phyloP scores from a whole-genome alignment of 2,888 invertebrate species.

The Mimumesa dahlbomi region DNA sequence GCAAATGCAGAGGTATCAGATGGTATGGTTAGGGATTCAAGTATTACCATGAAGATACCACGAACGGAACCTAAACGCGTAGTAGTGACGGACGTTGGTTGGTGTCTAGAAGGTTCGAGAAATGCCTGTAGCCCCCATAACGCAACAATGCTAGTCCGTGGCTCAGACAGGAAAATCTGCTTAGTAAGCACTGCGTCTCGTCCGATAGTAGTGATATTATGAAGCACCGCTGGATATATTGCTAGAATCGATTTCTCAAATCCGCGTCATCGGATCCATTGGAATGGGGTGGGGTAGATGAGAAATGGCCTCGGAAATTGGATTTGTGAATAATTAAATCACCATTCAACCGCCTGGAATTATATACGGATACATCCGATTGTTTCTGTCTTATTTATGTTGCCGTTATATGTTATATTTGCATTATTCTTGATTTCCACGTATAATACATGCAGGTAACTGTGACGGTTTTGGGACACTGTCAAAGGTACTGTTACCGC shows the following conservation, averaged over 20 bases:
- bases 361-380: neutral
- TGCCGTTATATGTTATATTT: neutral
- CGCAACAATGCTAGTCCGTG: conserved; percentile 52
- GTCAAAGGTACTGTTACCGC: conserved; percentile 36
- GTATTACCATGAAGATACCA: neutral
- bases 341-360: neutral
- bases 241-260: conserved; percentile 45
- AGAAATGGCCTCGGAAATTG: conserved; percentile 11
- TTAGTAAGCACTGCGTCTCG: conserved; percentile 53
- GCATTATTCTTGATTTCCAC: neutral
- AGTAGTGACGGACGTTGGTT: conserved; percentile 1
- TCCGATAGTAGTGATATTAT: conserved; percentile 20
- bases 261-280: conserved; percentile 9
- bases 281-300: neutral
- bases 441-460: neutral
- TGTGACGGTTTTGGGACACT: conserved; percentile 26
- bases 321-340: conserved; percentile 31
- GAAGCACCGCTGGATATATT: conserved; percentile 25
- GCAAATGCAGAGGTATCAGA: neutral
- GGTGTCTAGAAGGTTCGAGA: conserved; percentile 10
- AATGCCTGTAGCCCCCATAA: conserved; percentile 23
- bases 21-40: neutral
- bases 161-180: conserved; percentile 69
- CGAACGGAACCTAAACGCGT: neutral
- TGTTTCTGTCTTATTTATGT: neutral